Percentiles rank a stretch among this genome's conserved stretches.
Evolutionary conservation across 2,797 vertebrate species (phyloP).

Genomic region (Lepilemur septentrionalis): DNA sequence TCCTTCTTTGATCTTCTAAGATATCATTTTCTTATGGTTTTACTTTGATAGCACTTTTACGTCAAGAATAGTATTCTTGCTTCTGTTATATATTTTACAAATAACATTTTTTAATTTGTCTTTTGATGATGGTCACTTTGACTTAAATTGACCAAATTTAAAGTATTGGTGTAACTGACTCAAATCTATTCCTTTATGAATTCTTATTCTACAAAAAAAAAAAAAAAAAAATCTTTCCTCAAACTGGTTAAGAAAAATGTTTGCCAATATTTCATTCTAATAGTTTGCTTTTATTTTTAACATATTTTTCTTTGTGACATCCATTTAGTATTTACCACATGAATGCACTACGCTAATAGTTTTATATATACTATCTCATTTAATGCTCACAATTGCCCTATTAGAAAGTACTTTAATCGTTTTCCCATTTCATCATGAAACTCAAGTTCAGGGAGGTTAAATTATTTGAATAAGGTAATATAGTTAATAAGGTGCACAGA

Average conservation of each 20-base stretch:
- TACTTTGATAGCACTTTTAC: not conserved
- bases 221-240: not conserved
- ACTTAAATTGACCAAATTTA: not conserved
- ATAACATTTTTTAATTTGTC: not conserved
- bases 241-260: not conserved
- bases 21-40: not conserved
- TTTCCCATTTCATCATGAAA: too few relatives aligned
- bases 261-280: not conserved
- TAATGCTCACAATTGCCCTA: not conserved
- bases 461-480: too few relatives aligned
- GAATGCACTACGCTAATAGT: not conserved
- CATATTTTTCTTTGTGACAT: not conserved
- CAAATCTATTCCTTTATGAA: not conserved
- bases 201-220: not conserved
- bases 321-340: not conserved
- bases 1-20: not conserved
- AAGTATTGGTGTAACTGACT: not conserved
- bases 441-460: too few relatives aligned
- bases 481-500: too few relatives aligned
- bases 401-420: too few relatives aligned
- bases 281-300: not conserved
- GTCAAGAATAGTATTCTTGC: not conserved
- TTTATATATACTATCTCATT: not conserved
- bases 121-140: not conserved
- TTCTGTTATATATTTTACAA: not conserved